phyloP scores from a whole-genome alignment of 2,113 vertebrate species.

The Gallinago media region DNA sequence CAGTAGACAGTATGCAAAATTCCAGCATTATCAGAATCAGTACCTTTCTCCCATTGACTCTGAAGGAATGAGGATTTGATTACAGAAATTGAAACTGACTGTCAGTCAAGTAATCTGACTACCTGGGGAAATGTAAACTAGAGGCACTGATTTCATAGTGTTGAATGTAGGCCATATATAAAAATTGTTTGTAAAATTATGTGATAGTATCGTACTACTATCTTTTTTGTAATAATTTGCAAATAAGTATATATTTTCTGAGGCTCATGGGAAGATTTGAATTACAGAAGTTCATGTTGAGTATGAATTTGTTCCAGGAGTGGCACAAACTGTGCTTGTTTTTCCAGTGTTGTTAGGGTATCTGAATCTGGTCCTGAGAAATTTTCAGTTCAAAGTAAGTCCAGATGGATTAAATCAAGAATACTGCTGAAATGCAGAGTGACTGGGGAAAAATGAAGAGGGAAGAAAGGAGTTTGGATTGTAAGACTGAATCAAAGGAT shows the following conservation, averaged over 20 bases:
- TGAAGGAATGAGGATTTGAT: not conserved
- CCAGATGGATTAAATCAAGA: constrained; percentile 11
- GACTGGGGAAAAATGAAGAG: not conserved
- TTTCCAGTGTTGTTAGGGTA: not conserved
- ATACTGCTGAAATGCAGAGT: not conserved
- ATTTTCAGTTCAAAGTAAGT: constrained; percentile 21
- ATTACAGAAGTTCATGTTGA: not conserved
- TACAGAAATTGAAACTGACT: not conserved
- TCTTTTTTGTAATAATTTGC: not conserved
- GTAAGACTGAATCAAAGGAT: not conserved
- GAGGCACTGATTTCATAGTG: not conserved
- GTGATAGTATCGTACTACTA: not conserved
- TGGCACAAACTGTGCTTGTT: not conserved
- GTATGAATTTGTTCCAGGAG: not conserved
- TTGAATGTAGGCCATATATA: not conserved
- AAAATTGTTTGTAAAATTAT: not conserved
- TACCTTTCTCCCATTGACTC: not conserved
- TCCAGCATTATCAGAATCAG: not conserved
- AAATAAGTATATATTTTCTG: not conserved
- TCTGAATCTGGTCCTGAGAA: not conserved
- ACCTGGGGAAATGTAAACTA: not conserved
- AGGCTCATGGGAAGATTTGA: not conserved
- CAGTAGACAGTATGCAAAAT: not conserved
- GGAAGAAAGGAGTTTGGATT: not conserved
- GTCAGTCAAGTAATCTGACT: not conserved